Evolutionary conservation across 2,113 vertebrate species (phyloP), one percentile per base, ranked within the genome.

Genomic region (Python bivittatus): DNA sequence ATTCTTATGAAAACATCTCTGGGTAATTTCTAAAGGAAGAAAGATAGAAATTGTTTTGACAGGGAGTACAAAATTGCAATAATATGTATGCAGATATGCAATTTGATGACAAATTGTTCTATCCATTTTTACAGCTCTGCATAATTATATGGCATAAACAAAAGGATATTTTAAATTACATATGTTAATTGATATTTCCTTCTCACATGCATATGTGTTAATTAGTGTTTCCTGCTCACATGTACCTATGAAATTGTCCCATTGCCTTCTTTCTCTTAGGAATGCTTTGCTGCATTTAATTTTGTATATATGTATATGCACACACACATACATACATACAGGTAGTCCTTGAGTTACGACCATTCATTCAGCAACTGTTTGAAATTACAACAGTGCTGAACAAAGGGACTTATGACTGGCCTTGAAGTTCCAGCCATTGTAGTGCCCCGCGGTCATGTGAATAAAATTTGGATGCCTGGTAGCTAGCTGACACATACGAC

Each of bases 31-130:
- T 20, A 38, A 79, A 79, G 33, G 13, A 72, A 72, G 68, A 9
- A 79, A 79, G 68, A 22, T 38, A 33, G 33, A 42, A 42, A 64
- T 64, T 42, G 17, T 79, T 79, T 79, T 79, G 72, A 79, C 7
- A 42, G n/a, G 15, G 33, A 79, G 17, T 9, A 79, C 15, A 79
- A 42, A 79, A 79, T 42, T 79, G 48, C 48, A 44, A 52, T 53
- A 53, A 29, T 85, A 52, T 29, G 88, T 84, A 5, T 1, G 84
- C 2, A 10, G 4, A 0, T 0, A 15, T 1, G 2, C 87, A 91
- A 91, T 64, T 12, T 84, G 7, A 27, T 23, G 60, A 92, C 94
- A 0, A 92, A 2, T 9, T 13, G 6, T 90, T 12, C 13, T 25
- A 3, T 48, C 58, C 64, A 0, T 2, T 53, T 48, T 25, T 91